A percentile compares a stretch with the other conserved stretches of the same genome.
Evolutionary conservation across 2,113 vertebrate species (phyloP).

Genomic region (Gulo gulo): DNA sequence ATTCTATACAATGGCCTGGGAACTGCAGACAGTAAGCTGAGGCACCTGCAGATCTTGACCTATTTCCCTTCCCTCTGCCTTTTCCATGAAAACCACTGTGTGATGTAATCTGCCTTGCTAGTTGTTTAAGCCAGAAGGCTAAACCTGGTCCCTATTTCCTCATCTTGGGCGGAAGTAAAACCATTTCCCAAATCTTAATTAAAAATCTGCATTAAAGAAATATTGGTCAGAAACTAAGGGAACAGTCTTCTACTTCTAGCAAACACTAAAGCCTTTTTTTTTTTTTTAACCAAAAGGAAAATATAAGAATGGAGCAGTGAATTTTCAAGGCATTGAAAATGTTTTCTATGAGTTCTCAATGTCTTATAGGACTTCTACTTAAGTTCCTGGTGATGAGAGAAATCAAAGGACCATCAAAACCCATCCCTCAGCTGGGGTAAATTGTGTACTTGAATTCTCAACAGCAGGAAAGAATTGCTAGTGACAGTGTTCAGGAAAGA

Average conservation of each 20-base stretch:
- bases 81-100: neutral
- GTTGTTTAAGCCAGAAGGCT: neutral
- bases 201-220: neutral
- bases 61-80: neutral
- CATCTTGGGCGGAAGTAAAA: neutral
- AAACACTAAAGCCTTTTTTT: neutral
- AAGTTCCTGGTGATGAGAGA: neutral
- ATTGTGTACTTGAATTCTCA: neutral
- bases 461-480: neutral
- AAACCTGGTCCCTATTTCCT: neutral
- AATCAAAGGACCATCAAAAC: neutral
- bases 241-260: neutral
- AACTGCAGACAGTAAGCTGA: neutral
- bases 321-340: neutral
- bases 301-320: neutral
- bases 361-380: neutral
- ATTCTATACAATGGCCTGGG: neutral
- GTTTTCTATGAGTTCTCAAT: neutral
- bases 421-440: neutral
- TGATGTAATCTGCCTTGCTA: neutral
- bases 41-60: rapidly evolving
- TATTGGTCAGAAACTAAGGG: neutral
- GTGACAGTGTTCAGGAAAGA: neutral
- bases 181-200: neutral
- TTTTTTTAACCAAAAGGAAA: neutral